These are phyloP conservation scores for Muscidifurax raptorellus DNA, from an alignment of 1,140 invertebrate species.

Conservation along the genomic window DNA sequence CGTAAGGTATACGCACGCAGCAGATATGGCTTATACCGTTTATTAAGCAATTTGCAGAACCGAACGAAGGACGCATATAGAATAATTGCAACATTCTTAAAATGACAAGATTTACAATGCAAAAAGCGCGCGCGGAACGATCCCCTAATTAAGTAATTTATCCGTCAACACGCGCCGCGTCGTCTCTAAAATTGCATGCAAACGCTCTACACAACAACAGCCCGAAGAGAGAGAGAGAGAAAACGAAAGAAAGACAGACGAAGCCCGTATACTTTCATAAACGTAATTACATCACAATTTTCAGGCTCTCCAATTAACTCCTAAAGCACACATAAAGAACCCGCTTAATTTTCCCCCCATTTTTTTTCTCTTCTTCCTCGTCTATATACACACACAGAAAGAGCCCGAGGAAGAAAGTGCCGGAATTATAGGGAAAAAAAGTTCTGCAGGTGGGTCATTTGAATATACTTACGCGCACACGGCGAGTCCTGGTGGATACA, in stretches of 20 bases:
- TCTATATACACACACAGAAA: not conserved
- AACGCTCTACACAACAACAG: not conserved
- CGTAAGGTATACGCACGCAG: too few relatives aligned
- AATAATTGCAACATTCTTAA: not conserved
- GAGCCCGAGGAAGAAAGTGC: conserved; percentile 4
- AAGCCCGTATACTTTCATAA: conserved; percentile 18
- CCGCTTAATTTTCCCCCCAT: not conserved
- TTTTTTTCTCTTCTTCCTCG: not conserved
- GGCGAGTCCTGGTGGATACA: too few relatives aligned
- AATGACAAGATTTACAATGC: conserved; percentile 47
- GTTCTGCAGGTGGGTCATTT: conserved; percentile 2
- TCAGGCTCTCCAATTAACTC: conserved; percentile 2
- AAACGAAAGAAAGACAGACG: not conserved
- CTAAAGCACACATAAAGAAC: conserved; percentile 45
- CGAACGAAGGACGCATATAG: not conserved
- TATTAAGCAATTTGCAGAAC: not conserved
- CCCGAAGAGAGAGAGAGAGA: not conserved
- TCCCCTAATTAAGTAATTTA: conserved; percentile 44
- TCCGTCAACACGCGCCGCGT: conserved; percentile 22
- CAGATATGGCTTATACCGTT: too few relatives aligned
- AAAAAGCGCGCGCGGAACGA: conserved; percentile 27
- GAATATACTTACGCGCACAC: not conserved
- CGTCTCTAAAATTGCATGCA: conserved; percentile 8
- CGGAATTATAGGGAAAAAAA: not conserved
- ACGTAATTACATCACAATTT: conserved; percentile 42